Evolutionary conservation across 2,888 invertebrate genomes (phyloP), one percentile per base, ranked within the genome.

Genomic region (Phasia obesa): DNA sequence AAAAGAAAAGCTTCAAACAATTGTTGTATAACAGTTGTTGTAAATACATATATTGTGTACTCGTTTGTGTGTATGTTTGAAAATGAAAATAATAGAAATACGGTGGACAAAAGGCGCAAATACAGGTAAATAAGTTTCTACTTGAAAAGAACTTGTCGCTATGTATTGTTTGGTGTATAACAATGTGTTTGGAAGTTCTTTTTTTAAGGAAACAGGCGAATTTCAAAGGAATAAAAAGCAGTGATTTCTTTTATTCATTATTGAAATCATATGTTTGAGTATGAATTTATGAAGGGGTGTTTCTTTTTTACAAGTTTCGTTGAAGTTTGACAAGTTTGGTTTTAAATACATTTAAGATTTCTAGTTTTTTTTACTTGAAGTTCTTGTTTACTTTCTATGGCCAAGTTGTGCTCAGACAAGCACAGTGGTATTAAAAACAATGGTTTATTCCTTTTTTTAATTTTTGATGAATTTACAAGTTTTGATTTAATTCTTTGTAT

Each of bases 111-210:
- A 55, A 79, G 79, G 38, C 23, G 19, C 65, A 78, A 83, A 83
- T 67, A 79, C 83, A 83, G 83, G 83, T 83, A 83, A 83, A 79
- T 75, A 65, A 65, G 65, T 79, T 75, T 74, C 51, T 79, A 71
- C 70, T 79, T 83, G 83, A 70, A 79, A 83, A 79, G 75, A 83
- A 83, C 83, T 83, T 83, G 83, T 83, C 83, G 83, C 71, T 31
- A 62, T 67, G 60, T 67, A 83, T 83, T 83, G 76, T 83, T 76
- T 65, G 60, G 60, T 75, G 70, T 55, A n/a, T 44, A 7, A 44
- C 15, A 70, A 49, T 76, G 31, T 77, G 27, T 59, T 23, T 57
- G 38, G 31, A 60, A 71, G 57, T 70, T 64, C 27, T 42, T 55
- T 64, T 64, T 65, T 25, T 62, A 42, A 67, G 62, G 65, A 75